Percentiles rank a stretch among this genome's conserved stretches.
phyloP scores from a whole-genome alignment of 2,113 vertebrate genomes.

The Hyaena hyaena region DNA sequence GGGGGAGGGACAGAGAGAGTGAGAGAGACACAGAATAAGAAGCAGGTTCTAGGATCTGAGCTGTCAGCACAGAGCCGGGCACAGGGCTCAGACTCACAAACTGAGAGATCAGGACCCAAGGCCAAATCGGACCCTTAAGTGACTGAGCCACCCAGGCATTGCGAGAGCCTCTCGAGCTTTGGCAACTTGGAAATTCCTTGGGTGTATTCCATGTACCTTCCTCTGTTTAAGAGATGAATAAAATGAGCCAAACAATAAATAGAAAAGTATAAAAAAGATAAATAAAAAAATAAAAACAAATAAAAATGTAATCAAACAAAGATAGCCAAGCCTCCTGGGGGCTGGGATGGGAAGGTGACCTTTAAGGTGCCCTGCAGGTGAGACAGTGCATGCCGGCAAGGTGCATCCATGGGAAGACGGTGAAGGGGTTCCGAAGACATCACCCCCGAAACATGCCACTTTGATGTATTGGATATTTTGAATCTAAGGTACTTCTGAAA shows the following conservation, averaged over 20 bases:
- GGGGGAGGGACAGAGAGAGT: no score
- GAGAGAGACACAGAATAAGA: no score
- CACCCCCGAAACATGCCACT: background rate
- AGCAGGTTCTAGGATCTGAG: no score
- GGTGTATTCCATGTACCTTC: background rate
- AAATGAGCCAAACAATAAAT: background rate
- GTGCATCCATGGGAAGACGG: background rate
- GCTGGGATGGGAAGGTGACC: background rate
- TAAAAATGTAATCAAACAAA: background rate
- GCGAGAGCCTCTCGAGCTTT: background rate
- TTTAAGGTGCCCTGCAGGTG: background rate
- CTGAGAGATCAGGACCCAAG: no score
- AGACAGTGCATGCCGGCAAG: no score
- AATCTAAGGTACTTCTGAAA: background rate
- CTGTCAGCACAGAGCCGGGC: no score
- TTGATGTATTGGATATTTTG: background rate
- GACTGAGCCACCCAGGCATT: no score
- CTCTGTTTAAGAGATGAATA: background rate
- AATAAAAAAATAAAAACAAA: background rate
- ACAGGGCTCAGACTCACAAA: accelerated
- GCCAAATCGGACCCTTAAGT: no score
- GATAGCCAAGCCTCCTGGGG: background rate
- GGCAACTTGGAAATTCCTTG: background rate
- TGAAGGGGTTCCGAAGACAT: background rate
- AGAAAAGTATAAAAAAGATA: background rate